Conservation (phyloP, 2,113 vertebrate genomes). For the Sciurus niger region DNA sequence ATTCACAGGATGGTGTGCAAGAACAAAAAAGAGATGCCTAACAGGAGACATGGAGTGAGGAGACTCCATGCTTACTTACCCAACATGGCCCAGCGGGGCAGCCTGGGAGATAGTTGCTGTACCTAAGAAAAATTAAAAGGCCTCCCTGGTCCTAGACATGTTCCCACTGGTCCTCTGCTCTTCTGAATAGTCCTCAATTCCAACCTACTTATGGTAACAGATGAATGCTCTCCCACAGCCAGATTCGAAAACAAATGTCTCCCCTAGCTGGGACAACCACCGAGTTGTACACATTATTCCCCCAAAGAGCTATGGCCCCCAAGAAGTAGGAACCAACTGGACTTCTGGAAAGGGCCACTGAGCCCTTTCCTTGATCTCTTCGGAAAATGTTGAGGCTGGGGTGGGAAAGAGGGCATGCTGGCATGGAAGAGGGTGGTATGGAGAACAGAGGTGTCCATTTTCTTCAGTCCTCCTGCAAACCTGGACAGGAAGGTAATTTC, state of each 20-base stretch:
- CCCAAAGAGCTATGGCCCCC: background rate
- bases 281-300: background rate
- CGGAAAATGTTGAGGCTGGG: too few species aligned
- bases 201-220: too few species aligned
- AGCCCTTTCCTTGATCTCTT: rapidly evolving
- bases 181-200: background rate
- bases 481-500: background rate
- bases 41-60: rapidly evolving
- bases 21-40: background rate
- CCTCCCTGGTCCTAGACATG: background rate
- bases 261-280: background rate
- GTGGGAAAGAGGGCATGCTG: background rate
- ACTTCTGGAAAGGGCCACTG: background rate
- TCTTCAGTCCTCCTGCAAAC: background rate
- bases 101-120: background rate
- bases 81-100: rapidly evolving
- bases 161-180: background rate
- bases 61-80: too few species aligned
- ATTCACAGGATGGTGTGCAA: background rate
- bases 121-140: background rate
- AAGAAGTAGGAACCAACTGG: background rate
- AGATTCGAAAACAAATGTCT: background rate
- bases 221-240: background rate
- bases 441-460: background rate
- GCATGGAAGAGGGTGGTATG: background rate